A percentile compares a stretch with the other conserved stretches of the same genome.
These are phyloP conservation scores for Platerodrilus igneus DNA, from an alignment of 2,888 invertebrate genomes.

Conservation along the genomic window DNA sequence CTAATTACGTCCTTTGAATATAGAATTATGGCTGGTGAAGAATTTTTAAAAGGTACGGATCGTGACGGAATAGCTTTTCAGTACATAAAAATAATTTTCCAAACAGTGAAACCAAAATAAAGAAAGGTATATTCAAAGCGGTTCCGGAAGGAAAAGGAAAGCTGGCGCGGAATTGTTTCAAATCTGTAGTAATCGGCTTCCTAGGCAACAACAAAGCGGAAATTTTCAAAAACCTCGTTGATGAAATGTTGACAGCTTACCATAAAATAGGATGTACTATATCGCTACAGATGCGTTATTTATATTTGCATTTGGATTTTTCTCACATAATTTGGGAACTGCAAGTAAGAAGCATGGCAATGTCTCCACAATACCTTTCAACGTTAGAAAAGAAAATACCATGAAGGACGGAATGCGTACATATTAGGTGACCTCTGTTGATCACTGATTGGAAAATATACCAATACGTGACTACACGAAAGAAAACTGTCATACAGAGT, in stretches of 20 bases:
- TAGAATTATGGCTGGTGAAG: constrained; percentile 14
- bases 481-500: constrained; percentile 10
- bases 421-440: constrained; percentile 40
- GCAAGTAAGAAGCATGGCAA: constrained; percentile 37
- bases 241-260: constrained; percentile 16
- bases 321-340: constrained; percentile 36
- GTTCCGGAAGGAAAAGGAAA: constrained; percentile 15
- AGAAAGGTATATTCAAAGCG: constrained; percentile 19
- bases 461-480: constrained; percentile 6
- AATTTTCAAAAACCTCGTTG: constrained; percentile 18
- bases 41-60: constrained; percentile 16
- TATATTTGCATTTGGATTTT: constrained; percentile 33
- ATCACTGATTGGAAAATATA: constrained; percentile 27
- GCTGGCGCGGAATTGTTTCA: constrained; percentile 12
- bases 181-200: constrained; percentile 11
- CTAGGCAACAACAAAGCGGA: constrained; percentile 21
- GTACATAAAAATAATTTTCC: constrained; percentile 16
- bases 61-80: constrained; percentile 9
- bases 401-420: constrained; percentile 35
- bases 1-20: too few relatives aligned
- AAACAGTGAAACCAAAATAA: constrained; percentile 18
- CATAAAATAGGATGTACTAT: constrained; percentile 29
- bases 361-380: constrained; percentile 40
- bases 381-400: constrained; percentile 39
- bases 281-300: constrained; percentile 34